phyloP scores from a whole-genome alignment of 2,888 invertebrate species.

The Leucozona laternaria region DNA sequence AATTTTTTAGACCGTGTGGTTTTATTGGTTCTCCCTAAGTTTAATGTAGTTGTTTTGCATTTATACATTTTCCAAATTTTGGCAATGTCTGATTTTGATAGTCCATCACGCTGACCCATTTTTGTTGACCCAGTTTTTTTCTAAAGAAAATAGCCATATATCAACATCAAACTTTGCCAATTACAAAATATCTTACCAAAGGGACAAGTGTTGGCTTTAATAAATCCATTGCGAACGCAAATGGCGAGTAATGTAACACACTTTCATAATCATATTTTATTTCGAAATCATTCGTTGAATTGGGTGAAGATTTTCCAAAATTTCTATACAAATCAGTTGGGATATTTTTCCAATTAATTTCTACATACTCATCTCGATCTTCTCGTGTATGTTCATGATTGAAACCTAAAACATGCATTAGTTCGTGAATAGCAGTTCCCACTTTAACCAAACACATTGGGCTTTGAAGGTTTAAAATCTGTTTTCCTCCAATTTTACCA shows the following conservation, averaged over 20 bases:
- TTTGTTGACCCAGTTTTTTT: slow-evolving; percentile 78
- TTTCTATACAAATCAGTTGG: slow-evolving; percentile 86
- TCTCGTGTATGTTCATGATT: slow-evolving; percentile 90
- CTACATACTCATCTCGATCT: slow-evolving; percentile 88
- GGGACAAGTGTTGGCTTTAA: slow-evolving; percentile 50
- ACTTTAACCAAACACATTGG: slow-evolving; percentile 87
- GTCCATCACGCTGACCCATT: slow-evolving; percentile 88
- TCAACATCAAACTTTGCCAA: not conserved
- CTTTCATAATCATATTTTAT: slow-evolving; percentile 63
- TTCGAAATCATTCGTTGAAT: slow-evolving; percentile 77
- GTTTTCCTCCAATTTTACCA: slow-evolving; percentile 86
- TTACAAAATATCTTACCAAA: slow-evolving; percentile 12
- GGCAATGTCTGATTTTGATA: slow-evolving; percentile 87
- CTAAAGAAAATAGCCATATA: slow-evolving; percentile 6
- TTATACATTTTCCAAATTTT: slow-evolving; percentile 90
- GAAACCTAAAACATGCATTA: slow-evolving; percentile 90
- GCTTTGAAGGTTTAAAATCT: slow-evolving; percentile 72
- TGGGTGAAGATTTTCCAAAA: slow-evolving; percentile 87
- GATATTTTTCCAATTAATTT: slow-evolving; percentile 71
- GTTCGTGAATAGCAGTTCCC: slow-evolving; percentile 89
- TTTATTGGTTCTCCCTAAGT: not conserved
- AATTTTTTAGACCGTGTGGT: not conserved
- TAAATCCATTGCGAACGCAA: slow-evolving; percentile 46
- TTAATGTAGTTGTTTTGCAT: slow-evolving; percentile 82
- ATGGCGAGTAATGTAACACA: slow-evolving; percentile 60